A percentile compares a stretch with the other conserved stretches of the same genome.
These are phyloP conservation scores for Prunella fulvescens DNA, from an alignment of 2,113 vertebrate species.

Conservation along the genomic window DNA sequence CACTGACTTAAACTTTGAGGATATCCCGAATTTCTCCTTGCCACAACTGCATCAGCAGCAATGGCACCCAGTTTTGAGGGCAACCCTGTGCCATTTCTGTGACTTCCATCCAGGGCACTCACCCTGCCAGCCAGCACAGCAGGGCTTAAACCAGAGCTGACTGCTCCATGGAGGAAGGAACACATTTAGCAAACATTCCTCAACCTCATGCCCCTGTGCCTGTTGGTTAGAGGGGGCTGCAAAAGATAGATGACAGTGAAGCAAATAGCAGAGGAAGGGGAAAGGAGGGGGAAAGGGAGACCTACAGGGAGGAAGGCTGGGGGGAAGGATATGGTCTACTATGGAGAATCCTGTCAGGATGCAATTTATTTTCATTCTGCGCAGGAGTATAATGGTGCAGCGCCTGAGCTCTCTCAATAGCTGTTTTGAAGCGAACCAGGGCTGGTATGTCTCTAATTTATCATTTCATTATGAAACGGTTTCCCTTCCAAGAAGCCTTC, in stretches of 20 bases:
- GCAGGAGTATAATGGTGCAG: slow-evolving; percentile 69
- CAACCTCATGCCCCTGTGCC: background rate
- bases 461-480: slow-evolving; percentile 86
- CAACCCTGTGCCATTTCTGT: background rate
- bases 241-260: background rate
- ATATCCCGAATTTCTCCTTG: background rate
- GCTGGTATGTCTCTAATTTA: slow-evolving; percentile 82
- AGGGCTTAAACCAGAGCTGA: background rate
- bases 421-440: slow-evolving; percentile 78
- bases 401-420: slow-evolving; percentile 66
- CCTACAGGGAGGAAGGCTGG: slow-evolving; percentile 5
- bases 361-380: slow-evolving; percentile 75
- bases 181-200: background rate
- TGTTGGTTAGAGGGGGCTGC: background rate
- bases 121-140: rapidly evolving
- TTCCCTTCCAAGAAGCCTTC: slow-evolving; percentile 95
- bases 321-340: slow-evolving; percentile 55
- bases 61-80: background rate
- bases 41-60: background rate
- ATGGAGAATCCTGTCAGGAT: slow-evolving; percentile 72
- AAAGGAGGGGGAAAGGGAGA: background rate
- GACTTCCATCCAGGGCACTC: background rate
- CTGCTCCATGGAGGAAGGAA: background rate
- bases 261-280: background rate
- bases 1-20: background rate